Evolutionary conservation across 2,888 invertebrate species (phyloP), one percentile per base, ranked within the genome.

Genomic region (Timandra comae): DNA sequence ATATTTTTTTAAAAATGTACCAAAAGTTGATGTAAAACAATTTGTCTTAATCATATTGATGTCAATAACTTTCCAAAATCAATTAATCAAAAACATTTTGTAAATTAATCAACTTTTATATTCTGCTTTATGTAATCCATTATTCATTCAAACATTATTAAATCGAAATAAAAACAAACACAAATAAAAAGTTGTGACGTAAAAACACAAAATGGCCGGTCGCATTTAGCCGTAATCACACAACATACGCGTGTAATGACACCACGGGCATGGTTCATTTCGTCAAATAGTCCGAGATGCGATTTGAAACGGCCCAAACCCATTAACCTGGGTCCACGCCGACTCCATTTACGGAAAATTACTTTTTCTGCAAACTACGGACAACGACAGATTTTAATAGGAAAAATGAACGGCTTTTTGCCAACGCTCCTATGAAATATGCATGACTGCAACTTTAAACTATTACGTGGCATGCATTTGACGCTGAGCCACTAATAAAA

Each of bases 261-360:
- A 28, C n/a, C 22, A 3, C 23, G 19, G 27, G 30, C 33, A 25
- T 32, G 37, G 37, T 37, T 37, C 33, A 34, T 38, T 37, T 30
- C 21, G 12, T 33, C 29, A 32, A 35, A 41, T 38, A 28, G 38
- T 38, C 33, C n/a, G 26, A 35, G 42, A 36, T 33, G 29, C 25
- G 26, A 35, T 35, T 38, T 31, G 30, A 23, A 42, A 42, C 30
- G 30, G 22, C 30, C 24, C 16, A 13, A 30, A 16, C 16, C 16
- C 25, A 31, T 31, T 31, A 31, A 8, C 19, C 22, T 29, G 29
- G 23, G 11, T n/a, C 21, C 23, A 16, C 24, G 10, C 11, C 11
- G 38, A 47, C 45, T 54, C 55, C 56, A 63, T 66, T 71, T 61
- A 55, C 57, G 36, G 52, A 46, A 61, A 64, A 67, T 63, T 57